Evolutionary conservation across 2,113 vertebrate species (phyloP).

Genomic region (Seriola rivoliana): DNA sequence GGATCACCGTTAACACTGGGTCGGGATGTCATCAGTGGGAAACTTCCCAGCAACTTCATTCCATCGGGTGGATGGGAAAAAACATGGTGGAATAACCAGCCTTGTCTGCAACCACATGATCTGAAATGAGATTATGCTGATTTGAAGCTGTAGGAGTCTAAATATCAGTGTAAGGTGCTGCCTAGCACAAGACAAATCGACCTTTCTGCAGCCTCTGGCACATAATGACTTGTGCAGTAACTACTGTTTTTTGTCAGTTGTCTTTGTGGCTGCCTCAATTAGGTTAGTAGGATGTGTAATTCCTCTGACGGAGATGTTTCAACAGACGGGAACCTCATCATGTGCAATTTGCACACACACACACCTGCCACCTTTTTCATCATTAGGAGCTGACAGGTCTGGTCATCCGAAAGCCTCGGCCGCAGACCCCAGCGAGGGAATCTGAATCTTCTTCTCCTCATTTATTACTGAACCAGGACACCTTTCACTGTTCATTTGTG

Average conservation of each 20-base stretch:
- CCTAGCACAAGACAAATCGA: slow-evolving; percentile 68
- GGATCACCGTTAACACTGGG: slow-evolving; percentile 41
- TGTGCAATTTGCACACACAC: slow-evolving; percentile 75
- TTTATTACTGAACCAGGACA: slow-evolving; percentile 53
- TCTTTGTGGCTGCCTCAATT: slow-evolving; percentile 72
- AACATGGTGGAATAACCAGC: slow-evolving; percentile 49
- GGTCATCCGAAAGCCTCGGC: slow-evolving; percentile 31
- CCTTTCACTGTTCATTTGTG: slow-evolving; percentile 57
- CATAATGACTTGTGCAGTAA: slow-evolving; percentile 73
- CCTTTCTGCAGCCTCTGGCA: slow-evolving; percentile 58
- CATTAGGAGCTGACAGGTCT: slow-evolving; percentile 69
- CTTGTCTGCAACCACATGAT: slow-evolving; percentile 51
- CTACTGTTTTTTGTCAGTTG: slow-evolving; percentile 71
- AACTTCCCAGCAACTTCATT: slow-evolving; percentile 38
- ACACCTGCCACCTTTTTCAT: slow-evolving; percentile 75
- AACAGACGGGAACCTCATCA: slow-evolving; percentile 72
- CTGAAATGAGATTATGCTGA: slow-evolving; percentile 72
- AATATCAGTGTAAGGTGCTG: slow-evolving; percentile 61
- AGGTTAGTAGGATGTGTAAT: slow-evolving; percentile 71
- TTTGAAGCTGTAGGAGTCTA: slow-evolving; percentile 62
- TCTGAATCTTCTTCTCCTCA: slow-evolving; percentile 18
- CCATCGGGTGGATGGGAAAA: slow-evolving; percentile 46
- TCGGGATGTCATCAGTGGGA: slow-evolving; percentile 39
- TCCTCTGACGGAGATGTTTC: slow-evolving; percentile 67
- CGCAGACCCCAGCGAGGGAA: slow-evolving; percentile 30